Evolutionary conservation across 1,140 invertebrate species (phyloP).

Genomic region (Copidosoma floridanum): DNA sequence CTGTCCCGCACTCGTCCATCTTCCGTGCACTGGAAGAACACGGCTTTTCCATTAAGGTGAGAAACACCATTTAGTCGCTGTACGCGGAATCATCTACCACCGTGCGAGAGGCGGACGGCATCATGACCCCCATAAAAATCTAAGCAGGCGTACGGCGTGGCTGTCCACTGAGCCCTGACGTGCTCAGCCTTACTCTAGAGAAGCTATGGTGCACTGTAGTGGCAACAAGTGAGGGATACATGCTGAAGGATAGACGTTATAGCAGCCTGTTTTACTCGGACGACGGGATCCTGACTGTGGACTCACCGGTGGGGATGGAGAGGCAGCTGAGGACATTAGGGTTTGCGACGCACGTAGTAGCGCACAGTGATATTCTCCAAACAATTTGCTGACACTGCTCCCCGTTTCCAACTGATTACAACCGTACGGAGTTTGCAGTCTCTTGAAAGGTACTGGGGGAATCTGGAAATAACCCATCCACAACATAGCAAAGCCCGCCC

Average conservation of each 20-base stretch:
- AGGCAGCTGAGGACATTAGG: slow-evolving; percentile 7
- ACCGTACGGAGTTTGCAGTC: too few relatives aligned
- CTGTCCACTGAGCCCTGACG: slow-evolving; percentile 9
- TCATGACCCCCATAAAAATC: slow-evolving; percentile 12
- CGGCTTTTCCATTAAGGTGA: slow-evolving; percentile 9
- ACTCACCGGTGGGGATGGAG: slow-evolving; percentile 1
- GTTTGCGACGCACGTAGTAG: too few relatives aligned
- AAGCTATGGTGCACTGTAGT: neutral
- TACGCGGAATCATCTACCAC: slow-evolving; percentile 1
- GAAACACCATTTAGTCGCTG: slow-evolving; percentile 25
- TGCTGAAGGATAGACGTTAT: neutral
- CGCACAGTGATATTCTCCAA: too few relatives aligned
- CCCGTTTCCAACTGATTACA: too few relatives aligned
- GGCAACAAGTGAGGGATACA: neutral
- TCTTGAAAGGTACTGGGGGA: too few relatives aligned
- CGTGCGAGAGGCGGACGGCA: neutral
- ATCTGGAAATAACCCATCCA: too few relatives aligned
- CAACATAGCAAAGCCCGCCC: too few relatives aligned
- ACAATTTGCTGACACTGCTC: too few relatives aligned
- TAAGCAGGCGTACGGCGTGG: slow-evolving; percentile 27
- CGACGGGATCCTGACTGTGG: slow-evolving; percentile 23
- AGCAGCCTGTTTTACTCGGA: too few relatives aligned
- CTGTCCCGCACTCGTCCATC: slow-evolving; percentile 40
- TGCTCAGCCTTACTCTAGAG: slow-evolving; percentile 21
- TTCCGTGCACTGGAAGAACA: slow-evolving; percentile 1